phyloP scores from a whole-genome alignment of 2,888 invertebrate species.

The Cheiracanthium punctorium region DNA sequence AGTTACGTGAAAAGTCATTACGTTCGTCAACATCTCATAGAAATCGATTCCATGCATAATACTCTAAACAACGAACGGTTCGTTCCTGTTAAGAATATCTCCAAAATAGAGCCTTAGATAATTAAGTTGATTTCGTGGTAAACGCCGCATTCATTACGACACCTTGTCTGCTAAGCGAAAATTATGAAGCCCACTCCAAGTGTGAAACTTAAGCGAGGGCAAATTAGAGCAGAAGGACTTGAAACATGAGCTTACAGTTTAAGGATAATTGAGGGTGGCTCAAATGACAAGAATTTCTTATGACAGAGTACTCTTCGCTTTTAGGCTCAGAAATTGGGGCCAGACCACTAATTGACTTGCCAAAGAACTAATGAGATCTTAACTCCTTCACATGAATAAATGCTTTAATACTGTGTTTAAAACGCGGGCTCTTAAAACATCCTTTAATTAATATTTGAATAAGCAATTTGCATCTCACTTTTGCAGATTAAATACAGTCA shows the following conservation, averaged over 20 bases:
- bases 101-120: slow-evolving; percentile 43
- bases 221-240: slow-evolving; percentile 59
- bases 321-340: slow-evolving; percentile 45
- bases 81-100: neutral
- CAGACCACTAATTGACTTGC: slow-evolving; percentile 66
- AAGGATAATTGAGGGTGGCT: slow-evolving; percentile 60
- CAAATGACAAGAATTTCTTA: slow-evolving; percentile 58
- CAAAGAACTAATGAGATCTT: slow-evolving; percentile 55
- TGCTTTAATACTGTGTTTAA: no score
- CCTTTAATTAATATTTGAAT: no score
- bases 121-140: slow-evolving; percentile 63
- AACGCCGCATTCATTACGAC: slow-evolving; percentile 64
- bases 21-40: no score
- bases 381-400: slow-evolving; percentile 32
- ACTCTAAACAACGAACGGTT: no score
- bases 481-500: no score
- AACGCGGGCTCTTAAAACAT: no score
- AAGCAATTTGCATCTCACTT: no score
- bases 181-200: slow-evolving; percentile 57
- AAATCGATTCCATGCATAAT: no score
- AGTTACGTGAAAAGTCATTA: no score
- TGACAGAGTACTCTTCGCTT: slow-evolving; percentile 64
- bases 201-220: slow-evolving; percentile 50
- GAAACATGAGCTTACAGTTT: slow-evolving; percentile 61
- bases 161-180: slow-evolving; percentile 64